A percentile compares a stretch with the other conserved stretches of the same genome.
phyloP scores from a whole-genome alignment of 2,113 vertebrate genomes.

The Arizona elegans region DNA sequence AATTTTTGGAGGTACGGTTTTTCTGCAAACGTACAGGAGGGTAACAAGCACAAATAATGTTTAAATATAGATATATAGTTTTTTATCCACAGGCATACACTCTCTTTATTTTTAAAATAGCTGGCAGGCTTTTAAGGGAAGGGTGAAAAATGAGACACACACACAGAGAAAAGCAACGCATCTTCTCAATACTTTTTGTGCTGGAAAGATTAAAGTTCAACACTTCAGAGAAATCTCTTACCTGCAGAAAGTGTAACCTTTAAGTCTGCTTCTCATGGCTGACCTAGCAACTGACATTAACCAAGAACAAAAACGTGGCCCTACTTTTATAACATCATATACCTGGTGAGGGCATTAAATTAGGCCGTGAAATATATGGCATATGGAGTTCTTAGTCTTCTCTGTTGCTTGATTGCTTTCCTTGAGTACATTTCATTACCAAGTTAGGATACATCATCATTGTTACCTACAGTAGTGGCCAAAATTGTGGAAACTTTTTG shows the following conservation, averaged over 20 bases:
- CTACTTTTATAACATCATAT: conserved; percentile 31
- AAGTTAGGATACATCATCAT: not conserved
- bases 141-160: not conserved
- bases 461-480: not conserved
- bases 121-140: conserved; percentile 22
- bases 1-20: not conserved
- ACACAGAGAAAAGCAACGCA: conserved; percentile 36
- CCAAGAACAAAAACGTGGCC: conserved; percentile 20
- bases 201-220: conserved; percentile 44
- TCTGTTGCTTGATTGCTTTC: not conserved
- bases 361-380: conserved; percentile 7
- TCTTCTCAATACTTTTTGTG: conserved; percentile 30
- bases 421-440: not conserved
- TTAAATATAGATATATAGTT: conserved; percentile 21
- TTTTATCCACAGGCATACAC: not conserved
- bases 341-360: conserved; percentile 29
- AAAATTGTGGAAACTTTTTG: no score
- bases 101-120: conserved; percentile 50
- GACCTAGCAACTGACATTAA: conserved; percentile 47
- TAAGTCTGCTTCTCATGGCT: conserved; percentile 37
- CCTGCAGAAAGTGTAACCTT: conserved; percentile 37
- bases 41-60: not conserved
- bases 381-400: not conserved
- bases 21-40: conserved; percentile 20
- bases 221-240: conserved; percentile 54